A percentile compares a stretch with the other conserved stretches of the same genome.
Conservation (phyloP, 2,113 vertebrate genomes). For the Epinephelus moara region DNA sequence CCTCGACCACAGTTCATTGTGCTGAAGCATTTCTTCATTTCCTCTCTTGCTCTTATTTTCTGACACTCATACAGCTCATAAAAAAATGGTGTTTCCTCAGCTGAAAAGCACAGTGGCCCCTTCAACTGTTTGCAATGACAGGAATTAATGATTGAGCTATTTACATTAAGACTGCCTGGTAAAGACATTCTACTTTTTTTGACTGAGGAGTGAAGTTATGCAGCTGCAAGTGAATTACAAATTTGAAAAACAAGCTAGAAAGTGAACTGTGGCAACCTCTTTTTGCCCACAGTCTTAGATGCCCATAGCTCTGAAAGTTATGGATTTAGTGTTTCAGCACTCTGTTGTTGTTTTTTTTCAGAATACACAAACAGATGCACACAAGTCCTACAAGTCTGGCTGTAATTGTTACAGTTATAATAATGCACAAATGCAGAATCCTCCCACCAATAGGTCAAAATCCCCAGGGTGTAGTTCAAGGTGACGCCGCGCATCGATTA, state of each 20-base stretch:
- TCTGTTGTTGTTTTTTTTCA: background rate
- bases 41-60: constrained; percentile 14
- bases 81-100: constrained; percentile 8
- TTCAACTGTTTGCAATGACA: constrained; percentile 1
- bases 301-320: background rate
- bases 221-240: background rate
- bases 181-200: constrained; percentile 1
- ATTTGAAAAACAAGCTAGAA: background rate
- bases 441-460: background rate
- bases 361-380: background rate
- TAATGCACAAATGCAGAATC: background rate
- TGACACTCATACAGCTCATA: constrained; percentile 11
- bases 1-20: constrained; percentile 30
- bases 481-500: background rate
- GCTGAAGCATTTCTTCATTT: constrained; percentile 34
- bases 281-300: background rate
- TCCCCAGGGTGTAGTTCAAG: background rate
- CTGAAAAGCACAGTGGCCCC: constrained; percentile 2
- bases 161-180: background rate
- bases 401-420: background rate
- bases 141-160: background rate
- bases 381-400: background rate
- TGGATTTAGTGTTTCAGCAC: constrained; percentile 2
- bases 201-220: constrained; percentile 3
- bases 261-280: background rate